Base-by-base conservation (phyloP, 2,888 invertebrate species). In the Mythimna albipuncta region DNA sequence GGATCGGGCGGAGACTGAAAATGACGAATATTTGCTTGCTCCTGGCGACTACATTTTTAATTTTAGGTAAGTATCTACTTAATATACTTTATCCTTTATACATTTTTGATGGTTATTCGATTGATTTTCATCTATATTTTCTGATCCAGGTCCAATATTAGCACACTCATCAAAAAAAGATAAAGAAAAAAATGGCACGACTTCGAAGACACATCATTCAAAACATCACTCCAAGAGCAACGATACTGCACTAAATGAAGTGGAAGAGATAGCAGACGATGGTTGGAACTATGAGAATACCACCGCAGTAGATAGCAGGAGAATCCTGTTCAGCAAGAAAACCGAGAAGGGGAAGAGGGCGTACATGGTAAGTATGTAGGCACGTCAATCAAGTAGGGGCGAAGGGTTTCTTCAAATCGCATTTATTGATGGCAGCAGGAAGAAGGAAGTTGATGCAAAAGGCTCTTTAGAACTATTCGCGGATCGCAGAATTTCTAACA, bases 221-320 rank as follows among this genome's bases (percentile, higher is more conserved):
- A 77, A 84, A n/a, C 85, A 83, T 13, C 82, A 81, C 35, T 59
- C 72, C 13, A 85, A 81, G 50, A 69, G 64, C 10, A 59, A 55
- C n/a, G 79, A 83, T 41, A 59, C 44, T 11, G 76, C 82, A 0
- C 72, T 84, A n/a, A 93, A 75, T n/a, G 64, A 86, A 6, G 26
- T 64, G 0, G 89, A 88, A 2, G 94, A 93, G 55, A 81, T 92
- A 66, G 82, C 87, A n/a, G 94, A 96, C 52, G 93, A 89, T n/a
- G 90, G 91, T 0, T 95, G 96, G 96, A 93, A 92, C 55, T 95
- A 82, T 63, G 95, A 95, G 79, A 95, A 96, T 41, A 92, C 84
- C 0, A 93, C 93, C 0, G 26, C 77, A 5, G 91, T 95, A 13
- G 95, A 96, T 57, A 90, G 93, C 0, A 93, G 96, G 79, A 91